Evolutionary conservation across 2,113 vertebrate genomes (phyloP).

Genomic region (Sardina pilchardus): DNA sequence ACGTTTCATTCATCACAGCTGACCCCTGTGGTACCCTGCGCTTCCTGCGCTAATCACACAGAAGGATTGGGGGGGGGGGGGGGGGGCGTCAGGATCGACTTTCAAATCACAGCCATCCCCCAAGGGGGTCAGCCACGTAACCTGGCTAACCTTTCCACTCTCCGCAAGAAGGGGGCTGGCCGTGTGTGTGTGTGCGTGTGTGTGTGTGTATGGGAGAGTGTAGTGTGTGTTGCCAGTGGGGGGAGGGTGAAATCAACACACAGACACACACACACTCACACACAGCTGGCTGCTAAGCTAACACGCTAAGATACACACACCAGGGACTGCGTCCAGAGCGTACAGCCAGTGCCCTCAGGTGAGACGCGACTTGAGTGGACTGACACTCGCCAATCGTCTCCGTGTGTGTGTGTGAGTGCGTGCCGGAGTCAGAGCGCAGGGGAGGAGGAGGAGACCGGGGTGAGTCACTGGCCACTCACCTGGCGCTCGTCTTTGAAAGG

Average conservation of each 20-base stretch:
- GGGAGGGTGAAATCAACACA: not conserved
- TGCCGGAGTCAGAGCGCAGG: not conserved
- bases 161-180: not conserved
- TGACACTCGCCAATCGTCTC: not conserved
- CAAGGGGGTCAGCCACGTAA: slow-evolving; percentile 24
- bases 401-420: not conserved
- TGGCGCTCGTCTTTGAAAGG: not conserved
- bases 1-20: slow-evolving; percentile 43
- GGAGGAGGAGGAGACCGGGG: not conserved
- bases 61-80: not conserved
- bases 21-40: slow-evolving; percentile 36
- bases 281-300: not conserved
- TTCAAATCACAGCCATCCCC: slow-evolving; percentile 41
- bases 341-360: not conserved
- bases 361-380: not conserved
- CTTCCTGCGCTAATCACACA: slow-evolving; percentile 51
- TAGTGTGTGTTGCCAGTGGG: not conserved
- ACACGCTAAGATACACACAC: not conserved
- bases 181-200: not conserved
- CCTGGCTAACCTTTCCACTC: slow-evolving; percentile 34
- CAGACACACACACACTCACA: slow-evolving; percentile 24
- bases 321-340: not conserved
- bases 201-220: not conserved
- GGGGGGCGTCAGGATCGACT: slow-evolving; percentile 31
- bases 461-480: not conserved